Percentiles rank a stretch among this genome's conserved stretches.
Conservation (phyloP, 2,797 vertebrate genomes). For the Hozukius guyotensis region DNA sequence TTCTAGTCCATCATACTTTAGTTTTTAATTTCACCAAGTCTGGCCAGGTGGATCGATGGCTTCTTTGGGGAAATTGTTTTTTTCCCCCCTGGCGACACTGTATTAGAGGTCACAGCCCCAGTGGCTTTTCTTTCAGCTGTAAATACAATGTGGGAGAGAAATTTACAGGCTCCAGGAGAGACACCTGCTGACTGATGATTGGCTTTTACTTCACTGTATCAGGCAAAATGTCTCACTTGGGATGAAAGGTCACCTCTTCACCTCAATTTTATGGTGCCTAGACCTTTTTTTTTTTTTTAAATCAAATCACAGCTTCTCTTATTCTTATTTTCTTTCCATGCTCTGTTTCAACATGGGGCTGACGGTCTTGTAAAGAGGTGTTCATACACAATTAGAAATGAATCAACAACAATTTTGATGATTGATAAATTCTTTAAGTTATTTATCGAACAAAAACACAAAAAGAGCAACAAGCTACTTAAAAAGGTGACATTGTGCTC, state of each 20-base stretch:
- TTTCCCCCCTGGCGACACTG: not conserved
- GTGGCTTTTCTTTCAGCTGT: constrained; percentile 1
- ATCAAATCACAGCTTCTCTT: not conserved
- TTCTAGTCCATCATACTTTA: not conserved
- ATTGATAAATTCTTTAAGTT: not conserved
- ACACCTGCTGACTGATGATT: not conserved
- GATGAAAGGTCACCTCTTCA: constrained; percentile 1
- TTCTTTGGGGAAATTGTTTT: not conserved
- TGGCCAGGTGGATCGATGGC: not conserved
- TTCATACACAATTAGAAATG: not conserved
- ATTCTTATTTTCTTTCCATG: not conserved
- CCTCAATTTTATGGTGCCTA: not conserved
- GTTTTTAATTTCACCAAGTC: constrained; percentile 3
- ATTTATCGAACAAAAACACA: not conserved
- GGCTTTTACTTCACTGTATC: not conserved
- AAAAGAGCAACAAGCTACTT: not conserved
- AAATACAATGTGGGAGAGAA: not conserved
- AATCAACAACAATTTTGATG: not conserved
- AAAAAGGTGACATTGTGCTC: not conserved
- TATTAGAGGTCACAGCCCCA: not conserved
- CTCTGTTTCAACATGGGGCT: not conserved
- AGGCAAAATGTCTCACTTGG: not conserved
- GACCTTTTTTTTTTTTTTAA: not conserved
- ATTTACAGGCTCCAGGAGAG: not conserved
- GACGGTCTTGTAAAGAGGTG: not conserved